phyloP scores from a whole-genome alignment of 2,888 invertebrate species.

The Scelioninae gen. 1 region DNA sequence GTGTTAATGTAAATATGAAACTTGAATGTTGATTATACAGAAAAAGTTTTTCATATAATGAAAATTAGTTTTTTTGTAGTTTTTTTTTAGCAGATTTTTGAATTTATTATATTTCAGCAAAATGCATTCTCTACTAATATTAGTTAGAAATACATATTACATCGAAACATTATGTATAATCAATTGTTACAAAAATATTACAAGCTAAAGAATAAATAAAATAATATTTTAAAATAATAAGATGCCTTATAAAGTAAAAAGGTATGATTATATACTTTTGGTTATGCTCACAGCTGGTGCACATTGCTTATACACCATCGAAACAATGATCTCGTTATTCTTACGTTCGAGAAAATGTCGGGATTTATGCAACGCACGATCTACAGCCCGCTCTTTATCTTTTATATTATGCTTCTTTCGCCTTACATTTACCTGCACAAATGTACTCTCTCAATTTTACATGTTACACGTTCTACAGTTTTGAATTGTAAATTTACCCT shows the following conservation, averaged over 20 bases:
- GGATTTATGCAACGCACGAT: constrained; percentile 68
- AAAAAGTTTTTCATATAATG: too few relatives aligned
- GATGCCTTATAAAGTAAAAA: constrained; percentile 25
- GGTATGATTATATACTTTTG: constrained; percentile 56
- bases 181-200: too few relatives aligned
- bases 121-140: too few relatives aligned
- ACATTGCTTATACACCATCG: constrained; percentile 61
- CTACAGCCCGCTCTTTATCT: constrained; percentile 64
- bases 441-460: constrained; percentile 72
- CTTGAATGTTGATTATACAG: too few relatives aligned
- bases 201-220: not conserved
- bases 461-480: constrained; percentile 78
- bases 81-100: too few relatives aligned
- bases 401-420: constrained; percentile 57
- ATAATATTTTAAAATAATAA: constrained; percentile 20
- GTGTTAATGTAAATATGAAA: too few relatives aligned
- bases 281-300: constrained; percentile 65
- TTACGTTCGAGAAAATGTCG: constrained; percentile 64
- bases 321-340: constrained; percentile 70
- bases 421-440: constrained; percentile 49
- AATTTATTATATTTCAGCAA: too few relatives aligned
- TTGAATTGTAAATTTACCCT: constrained; percentile 80
- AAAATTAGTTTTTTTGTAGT: too few relatives aligned
- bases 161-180: too few relatives aligned
- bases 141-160: too few relatives aligned